Percentiles rank a stretch among this genome's conserved stretches.
Conservation (phyloP, 2,113 vertebrate genomes). For the Entelurus aequoreus region DNA sequence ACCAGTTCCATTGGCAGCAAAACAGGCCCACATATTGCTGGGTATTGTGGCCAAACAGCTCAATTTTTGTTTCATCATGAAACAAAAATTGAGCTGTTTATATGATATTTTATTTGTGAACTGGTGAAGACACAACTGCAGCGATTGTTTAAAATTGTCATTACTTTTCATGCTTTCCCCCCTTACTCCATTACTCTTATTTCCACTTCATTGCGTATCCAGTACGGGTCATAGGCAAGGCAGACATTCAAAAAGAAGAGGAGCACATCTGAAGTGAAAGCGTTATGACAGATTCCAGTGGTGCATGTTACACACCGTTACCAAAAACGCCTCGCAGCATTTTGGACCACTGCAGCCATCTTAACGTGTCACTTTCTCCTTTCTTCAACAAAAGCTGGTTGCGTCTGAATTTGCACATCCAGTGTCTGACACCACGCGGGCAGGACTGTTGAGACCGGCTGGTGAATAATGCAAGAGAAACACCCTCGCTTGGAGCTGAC, state of each 20-base stretch:
- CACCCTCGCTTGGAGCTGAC: neutral
- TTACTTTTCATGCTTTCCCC: neutral
- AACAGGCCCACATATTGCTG: too few species aligned
- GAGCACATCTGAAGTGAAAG: constrained; percentile 7
- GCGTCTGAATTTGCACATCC: constrained; percentile 34
- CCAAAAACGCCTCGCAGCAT: constrained; percentile 20
- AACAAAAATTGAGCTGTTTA: too few species aligned
- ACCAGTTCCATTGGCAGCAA: too few species aligned
- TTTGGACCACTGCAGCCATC: constrained; percentile 28
- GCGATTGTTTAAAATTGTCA: neutral
- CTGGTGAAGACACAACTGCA: too few species aligned
- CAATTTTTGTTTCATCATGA: too few species aligned
- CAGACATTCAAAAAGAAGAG: neutral
- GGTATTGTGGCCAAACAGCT: too few species aligned
- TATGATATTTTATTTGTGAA: too few species aligned
- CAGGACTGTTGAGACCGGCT: neutral
- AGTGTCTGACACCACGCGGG: neutral
- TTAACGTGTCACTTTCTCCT: constrained; percentile 32
- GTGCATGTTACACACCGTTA: constrained; percentile 31
- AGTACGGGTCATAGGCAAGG: neutral
- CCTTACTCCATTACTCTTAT: neutral
- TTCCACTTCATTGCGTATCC: neutral
- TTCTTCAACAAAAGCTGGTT: constrained; percentile 18
- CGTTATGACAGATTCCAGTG: constrained; percentile 29
- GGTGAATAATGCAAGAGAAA: constrained; percentile 6